Evolutionary conservation across 2,113 vertebrate species (phyloP).

Genomic region (Passerina amoena): DNA sequence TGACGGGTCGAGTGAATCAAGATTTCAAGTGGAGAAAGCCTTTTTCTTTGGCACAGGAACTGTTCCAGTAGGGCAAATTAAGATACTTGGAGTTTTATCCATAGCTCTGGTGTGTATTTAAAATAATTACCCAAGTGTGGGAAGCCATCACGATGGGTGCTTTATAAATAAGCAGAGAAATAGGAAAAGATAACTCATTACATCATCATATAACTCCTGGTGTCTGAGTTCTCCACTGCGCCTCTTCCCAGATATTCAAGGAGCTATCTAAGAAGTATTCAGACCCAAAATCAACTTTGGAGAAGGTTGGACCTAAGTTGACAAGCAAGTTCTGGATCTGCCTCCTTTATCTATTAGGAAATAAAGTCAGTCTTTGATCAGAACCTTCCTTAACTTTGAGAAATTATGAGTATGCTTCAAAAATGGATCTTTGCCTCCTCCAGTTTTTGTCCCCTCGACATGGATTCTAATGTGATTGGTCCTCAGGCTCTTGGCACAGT

Average conservation of each 20-base stretch:
- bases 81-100: not conserved
- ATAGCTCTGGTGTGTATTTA: not conserved
- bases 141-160: not conserved
- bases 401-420: not conserved
- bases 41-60: not conserved
- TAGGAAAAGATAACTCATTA: not conserved
- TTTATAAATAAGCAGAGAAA: conserved; percentile 12
- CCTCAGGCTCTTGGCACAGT: not conserved
- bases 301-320: not conserved
- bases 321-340: not conserved
- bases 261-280: not conserved
- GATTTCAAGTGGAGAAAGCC: not conserved
- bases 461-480: not conserved
- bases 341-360: not conserved
- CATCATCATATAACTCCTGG: not conserved
- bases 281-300: not conserved
- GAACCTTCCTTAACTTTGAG: not conserved
- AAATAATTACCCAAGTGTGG: not conserved
- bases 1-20: not conserved
- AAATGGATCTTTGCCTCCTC: not conserved
- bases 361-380: not conserved
- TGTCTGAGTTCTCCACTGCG: not conserved
- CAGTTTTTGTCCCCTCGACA: not conserved
- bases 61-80: not conserved
- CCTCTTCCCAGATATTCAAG: not conserved